Conservation (phyloP, 1,140 invertebrate species). For the Cherax destructor region DNA sequence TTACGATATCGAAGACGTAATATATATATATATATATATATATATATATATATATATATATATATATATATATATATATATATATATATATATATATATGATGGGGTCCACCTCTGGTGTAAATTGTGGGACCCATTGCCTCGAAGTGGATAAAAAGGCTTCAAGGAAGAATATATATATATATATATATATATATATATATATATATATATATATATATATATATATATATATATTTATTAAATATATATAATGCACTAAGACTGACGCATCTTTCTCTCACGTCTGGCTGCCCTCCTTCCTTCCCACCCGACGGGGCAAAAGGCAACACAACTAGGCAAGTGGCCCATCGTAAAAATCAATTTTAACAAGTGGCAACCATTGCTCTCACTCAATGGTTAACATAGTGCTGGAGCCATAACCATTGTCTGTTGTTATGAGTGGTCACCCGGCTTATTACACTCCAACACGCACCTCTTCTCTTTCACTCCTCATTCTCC, state of each 20-base stretch:
- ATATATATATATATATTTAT: no score
- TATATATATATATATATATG: conserved; percentile 1
- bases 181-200: no score
- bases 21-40: no score
- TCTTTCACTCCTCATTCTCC: conserved; percentile 9
- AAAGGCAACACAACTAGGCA: conserved; percentile 28
- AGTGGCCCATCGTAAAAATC: conserved; percentile 63
- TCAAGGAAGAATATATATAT: no score
- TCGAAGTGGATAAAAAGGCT: no score
- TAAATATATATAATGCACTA: no score
- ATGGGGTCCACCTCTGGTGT: no score
- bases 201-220: no score
- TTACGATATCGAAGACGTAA: no score
- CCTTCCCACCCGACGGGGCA: background rate
- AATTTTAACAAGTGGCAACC: conserved; percentile 60
- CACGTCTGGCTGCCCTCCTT: no score
- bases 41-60: conserved; percentile 13
- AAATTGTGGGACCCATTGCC: no score
- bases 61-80: conserved; percentile 6
- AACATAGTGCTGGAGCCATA: conserved; percentile 59
- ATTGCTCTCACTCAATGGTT: conserved; percentile 66
- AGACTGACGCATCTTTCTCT: no score
- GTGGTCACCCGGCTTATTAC: conserved; percentile 54
- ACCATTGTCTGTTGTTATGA: conserved; percentile 69
- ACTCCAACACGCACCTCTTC: conserved; percentile 28